phyloP scores from a whole-genome alignment of 2,113 vertebrate genomes.

The Pterophyllum scalare region DNA sequence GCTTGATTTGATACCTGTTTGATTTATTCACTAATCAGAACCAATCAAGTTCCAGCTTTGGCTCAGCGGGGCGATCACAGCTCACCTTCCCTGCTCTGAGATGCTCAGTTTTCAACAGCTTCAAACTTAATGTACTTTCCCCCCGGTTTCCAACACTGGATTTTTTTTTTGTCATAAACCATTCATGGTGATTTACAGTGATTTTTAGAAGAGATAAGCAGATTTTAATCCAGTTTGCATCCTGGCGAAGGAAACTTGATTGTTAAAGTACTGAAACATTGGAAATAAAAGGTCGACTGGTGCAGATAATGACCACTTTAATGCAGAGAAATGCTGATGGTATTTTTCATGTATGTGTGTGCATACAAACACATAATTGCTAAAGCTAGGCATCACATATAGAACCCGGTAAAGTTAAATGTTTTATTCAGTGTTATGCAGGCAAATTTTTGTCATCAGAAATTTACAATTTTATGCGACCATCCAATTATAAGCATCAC shows the following conservation, averaged over 20 bases:
- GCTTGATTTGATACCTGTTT: conserved; percentile 79
- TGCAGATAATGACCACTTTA: neutral
- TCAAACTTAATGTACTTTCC: conserved; percentile 59
- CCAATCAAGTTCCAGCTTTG: conserved; percentile 72
- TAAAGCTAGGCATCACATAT: neutral
- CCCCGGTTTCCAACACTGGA: conserved; percentile 16
- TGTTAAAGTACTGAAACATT: conserved; percentile 22
- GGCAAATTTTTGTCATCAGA: neutral
- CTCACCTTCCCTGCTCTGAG: conserved; percentile 56
- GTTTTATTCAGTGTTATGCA: neutral
- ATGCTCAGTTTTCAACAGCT: conserved; percentile 56
- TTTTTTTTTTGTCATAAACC: conserved; percentile 17
- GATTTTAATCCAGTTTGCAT: conserved; percentile 60
- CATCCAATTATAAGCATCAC: neutral
- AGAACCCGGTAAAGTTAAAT: neutral
- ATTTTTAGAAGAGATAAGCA: conserved; percentile 40
- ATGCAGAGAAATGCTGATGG: neutral
- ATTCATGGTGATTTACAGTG: conserved; percentile 49
- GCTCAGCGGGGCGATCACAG: conserved; percentile 55
- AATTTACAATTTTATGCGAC: neutral
- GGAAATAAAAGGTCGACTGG: conserved; percentile 9
- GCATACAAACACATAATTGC: neutral
- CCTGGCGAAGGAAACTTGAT: conserved; percentile 1
- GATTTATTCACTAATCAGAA: conserved; percentile 80
- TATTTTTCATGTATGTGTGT: neutral